These are phyloP conservation scores for Colletes latitarsis DNA, from an alignment of 1,140 invertebrate species.

Conservation along the genomic window DNA sequence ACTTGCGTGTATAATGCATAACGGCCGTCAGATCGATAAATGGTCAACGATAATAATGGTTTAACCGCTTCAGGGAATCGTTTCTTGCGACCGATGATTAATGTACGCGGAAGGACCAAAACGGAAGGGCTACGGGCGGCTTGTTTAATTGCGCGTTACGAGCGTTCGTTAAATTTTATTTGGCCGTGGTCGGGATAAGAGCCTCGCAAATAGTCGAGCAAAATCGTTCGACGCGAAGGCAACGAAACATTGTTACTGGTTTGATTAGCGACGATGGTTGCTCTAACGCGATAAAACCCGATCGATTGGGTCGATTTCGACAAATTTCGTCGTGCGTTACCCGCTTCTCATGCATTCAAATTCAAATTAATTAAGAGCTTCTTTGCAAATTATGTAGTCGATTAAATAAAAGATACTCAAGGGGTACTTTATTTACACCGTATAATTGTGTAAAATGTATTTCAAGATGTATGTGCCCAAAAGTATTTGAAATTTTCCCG, in stretches of 20 bases:
- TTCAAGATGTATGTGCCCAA: no score
- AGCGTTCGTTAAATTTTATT: conserved; percentile 7
- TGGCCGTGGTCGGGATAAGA: not conserved
- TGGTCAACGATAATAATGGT: conserved; percentile 13
- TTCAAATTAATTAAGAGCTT: no score
- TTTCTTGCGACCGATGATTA: not conserved
- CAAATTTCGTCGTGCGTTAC: no score
- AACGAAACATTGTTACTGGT: conserved; percentile 3
- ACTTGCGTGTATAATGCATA: conserved; percentile 6
- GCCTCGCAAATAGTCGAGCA: not conserved
- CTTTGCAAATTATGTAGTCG: no score
- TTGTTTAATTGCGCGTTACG: conserved; percentile 1
- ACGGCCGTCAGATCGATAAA: not conserved
- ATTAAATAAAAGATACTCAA: no score
- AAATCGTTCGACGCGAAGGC: not conserved
- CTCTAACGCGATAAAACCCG: no score
- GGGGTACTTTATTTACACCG: no score
- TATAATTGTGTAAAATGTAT: no score
- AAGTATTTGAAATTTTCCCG: no score
- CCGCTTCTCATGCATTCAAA: no score
- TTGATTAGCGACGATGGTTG: not conserved
- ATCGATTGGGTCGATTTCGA: no score
- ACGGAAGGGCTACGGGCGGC: not conserved
- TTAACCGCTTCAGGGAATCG: not conserved
- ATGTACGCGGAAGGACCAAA: not conserved